Evolutionary conservation across 2,888 invertebrate species (phyloP), one percentile per base, ranked within the genome.

Genomic region (Drosophila crucigera): DNA sequence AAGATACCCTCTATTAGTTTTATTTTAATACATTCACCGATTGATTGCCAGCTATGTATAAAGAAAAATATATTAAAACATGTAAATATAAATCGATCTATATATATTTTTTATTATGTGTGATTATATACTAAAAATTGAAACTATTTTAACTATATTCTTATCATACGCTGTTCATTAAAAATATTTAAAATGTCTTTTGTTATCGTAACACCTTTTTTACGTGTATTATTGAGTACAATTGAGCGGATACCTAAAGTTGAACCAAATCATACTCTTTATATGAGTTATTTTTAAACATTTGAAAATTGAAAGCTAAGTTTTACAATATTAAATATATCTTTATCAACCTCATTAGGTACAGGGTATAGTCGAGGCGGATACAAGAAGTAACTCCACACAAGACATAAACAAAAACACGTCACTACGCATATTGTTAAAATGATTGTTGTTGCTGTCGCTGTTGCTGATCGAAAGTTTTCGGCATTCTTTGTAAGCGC

Each of bases 401-500:
- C 50, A 64, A 69, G 70, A 64, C 58, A 61, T 59, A 68, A 62
- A 68, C 55, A 64, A 59, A 70, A 70, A 49, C 55, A 68, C 66
- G 59, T 70, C 69, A 72, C 68, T 43, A 66, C 73, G 73, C 76
- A 73, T 76, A 80, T 78, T 85, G 70, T 68, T 68, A 73, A 68
- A 73, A 74, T 74, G 63, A 64, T 66, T 68, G 62, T 69, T 83
- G 80, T 73, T 78, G 70, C 65, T 70, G 76, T 61, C 62, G 41
- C 53, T 75, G 74, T 65, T 67, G 80, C 43, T 75, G 59, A 84
- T 88, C 89, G 86, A 89, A 89, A 86, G 90, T 87, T 86, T 88
- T 85, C 83, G 86, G 83, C 73, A 87, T 90, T 88, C 85, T 86
- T 82, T 80, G 79, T 78, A 62, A 76, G 78, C 80, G 68, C 78